phyloP scores from a whole-genome alignment of 2,113 vertebrate species.

The Neogobius melanostomus region DNA sequence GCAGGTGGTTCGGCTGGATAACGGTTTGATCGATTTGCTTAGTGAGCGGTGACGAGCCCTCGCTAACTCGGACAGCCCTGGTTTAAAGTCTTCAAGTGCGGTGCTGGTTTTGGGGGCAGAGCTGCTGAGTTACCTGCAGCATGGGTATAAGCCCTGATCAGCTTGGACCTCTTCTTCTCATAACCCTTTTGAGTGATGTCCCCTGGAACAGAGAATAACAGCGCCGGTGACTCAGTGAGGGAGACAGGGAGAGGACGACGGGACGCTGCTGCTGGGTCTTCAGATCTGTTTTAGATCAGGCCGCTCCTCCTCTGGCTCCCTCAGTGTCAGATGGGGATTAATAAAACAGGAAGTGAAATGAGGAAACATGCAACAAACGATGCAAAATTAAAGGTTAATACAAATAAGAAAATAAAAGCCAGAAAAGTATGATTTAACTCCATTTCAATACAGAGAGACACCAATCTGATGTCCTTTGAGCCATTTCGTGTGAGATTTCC shows the following conservation, averaged over 20 bases:
- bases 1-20: too few species aligned
- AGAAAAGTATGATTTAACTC: background rate
- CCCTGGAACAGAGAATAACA: conserved; percentile 79
- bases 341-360: conserved; percentile 30
- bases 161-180: conserved; percentile 96
- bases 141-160: conserved; percentile 91
- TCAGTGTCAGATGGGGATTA: conserved; percentile 42
- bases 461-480: too few species aligned
- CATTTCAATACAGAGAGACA: too few species aligned
- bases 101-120: conserved; percentile 47
- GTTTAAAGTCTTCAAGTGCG: background rate
- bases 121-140: conserved; percentile 74
- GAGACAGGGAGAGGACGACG: conserved; percentile 37
- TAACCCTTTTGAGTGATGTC: conserved; percentile 98
- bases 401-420: background rate
- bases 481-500: too few species aligned
- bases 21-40: too few species aligned
- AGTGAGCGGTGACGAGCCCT: too few species aligned
- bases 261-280: too few species aligned
- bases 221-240: conserved; percentile 44
- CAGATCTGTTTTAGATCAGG: background rate
- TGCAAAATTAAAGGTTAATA: background rate
- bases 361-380: conserved; percentile 16
- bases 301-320: conserved; percentile 41
- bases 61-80: background rate